phyloP scores from a whole-genome alignment of 2,888 invertebrate species.

The Horisme vitalbata region DNA sequence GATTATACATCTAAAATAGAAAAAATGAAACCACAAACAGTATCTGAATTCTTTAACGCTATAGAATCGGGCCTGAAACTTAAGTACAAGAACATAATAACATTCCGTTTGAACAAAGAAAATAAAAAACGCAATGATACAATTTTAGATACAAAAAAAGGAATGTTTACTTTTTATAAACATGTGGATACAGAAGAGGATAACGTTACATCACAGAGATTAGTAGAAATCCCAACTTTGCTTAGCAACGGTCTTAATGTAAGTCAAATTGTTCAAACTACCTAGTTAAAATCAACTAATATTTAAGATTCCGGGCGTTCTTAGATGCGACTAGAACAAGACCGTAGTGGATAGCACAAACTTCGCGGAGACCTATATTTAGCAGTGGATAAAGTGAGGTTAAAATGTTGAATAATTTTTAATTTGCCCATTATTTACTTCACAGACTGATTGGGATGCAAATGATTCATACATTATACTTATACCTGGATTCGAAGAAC shows the following conservation, averaged over 20 bases:
- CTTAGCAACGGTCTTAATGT: slow-evolving; percentile 1
- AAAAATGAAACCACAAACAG: slow-evolving; percentile 35
- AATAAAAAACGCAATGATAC: background rate
- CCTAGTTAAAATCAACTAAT: too few species aligned
- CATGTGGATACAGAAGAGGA: slow-evolving; percentile 43
- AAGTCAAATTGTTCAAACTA: background rate
- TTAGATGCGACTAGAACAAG: too few species aligned
- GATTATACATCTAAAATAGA: background rate
- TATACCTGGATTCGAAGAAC: slow-evolving; percentile 60
- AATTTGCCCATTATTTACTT: slow-evolving; percentile 7
- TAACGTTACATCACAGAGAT: background rate
- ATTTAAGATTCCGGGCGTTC: too few species aligned
- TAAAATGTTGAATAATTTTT: too few species aligned
- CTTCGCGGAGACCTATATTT: too few species aligned
- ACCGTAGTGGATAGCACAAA: too few species aligned
- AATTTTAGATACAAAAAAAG: slow-evolving; percentile 14
- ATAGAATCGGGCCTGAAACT: slow-evolving; percentile 52
- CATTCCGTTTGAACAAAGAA: slow-evolving; percentile 39
- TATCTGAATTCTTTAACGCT: slow-evolving; percentile 44
- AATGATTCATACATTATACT: slow-evolving; percentile 45
- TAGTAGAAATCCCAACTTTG: slow-evolving; percentile 4
- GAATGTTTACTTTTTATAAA: slow-evolving; percentile 44
- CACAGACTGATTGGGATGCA: slow-evolving; percentile 44
- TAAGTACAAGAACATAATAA: slow-evolving; percentile 44
- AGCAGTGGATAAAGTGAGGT: too few species aligned